phyloP scores from a whole-genome alignment of 2,888 invertebrate species.

The Drosophila colorata region DNA sequence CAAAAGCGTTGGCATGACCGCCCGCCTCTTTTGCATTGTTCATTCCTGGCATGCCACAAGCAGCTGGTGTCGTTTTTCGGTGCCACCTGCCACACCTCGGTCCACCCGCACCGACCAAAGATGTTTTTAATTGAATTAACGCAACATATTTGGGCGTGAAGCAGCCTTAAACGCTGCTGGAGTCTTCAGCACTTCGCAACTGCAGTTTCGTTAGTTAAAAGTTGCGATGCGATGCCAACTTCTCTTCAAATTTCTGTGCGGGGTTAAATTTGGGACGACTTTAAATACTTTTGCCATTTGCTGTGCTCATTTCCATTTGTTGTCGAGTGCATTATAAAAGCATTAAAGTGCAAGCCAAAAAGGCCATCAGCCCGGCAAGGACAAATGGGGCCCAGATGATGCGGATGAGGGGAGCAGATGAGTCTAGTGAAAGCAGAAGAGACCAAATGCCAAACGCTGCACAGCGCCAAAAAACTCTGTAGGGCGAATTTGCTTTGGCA shows the following conservation, averaged over 20 bases:
- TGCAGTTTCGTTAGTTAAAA: constrained; percentile 16
- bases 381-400: too few relatives aligned
- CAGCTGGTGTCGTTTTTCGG: constrained; percentile 64
- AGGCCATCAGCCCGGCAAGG: constrained; percentile 36
- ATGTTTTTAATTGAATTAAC: constrained; percentile 69
- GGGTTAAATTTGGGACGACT: constrained; percentile 14
- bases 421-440: constrained; percentile 8
- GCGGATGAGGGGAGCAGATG: not conserved
- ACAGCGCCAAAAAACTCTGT: constrained; percentile 19
- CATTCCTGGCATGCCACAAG: constrained; percentile 76
- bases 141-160: constrained; percentile 46
- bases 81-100: constrained; percentile 10
- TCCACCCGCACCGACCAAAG: not conserved
- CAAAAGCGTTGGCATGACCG: constrained; percentile 57
- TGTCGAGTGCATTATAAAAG: constrained; percentile 72
- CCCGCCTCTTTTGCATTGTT: constrained; percentile 35
- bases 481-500: constrained; percentile 64
- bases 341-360: constrained; percentile 72
- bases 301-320: constrained; percentile 52
- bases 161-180: constrained; percentile 27
- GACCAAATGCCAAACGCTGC: constrained; percentile 22
- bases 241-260: not conserved
- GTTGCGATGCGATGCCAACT: constrained; percentile 14
- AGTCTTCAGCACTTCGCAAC: constrained; percentile 19
- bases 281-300: constrained; percentile 60